Conservation (phyloP, 2,113 vertebrate genomes). For the Morone chrysops region DNA sequence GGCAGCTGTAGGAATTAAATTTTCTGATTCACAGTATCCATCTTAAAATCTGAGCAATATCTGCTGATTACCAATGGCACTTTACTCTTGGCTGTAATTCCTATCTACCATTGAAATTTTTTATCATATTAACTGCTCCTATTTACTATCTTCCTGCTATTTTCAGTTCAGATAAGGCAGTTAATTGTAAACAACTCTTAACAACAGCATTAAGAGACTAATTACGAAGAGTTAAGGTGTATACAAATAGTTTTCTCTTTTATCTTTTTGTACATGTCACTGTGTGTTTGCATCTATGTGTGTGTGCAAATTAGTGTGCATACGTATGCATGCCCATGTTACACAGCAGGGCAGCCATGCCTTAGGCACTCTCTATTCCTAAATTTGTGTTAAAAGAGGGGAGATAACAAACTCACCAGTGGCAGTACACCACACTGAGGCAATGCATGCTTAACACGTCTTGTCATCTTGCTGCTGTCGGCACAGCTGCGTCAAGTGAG, state of each 20-base stretch:
- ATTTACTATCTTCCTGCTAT: conserved; percentile 16
- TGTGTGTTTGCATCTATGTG: neutral
- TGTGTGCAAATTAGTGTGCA: neutral
- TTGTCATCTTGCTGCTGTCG: conserved; percentile 59
- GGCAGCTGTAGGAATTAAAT: conserved; percentile 53
- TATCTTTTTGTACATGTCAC: conserved; percentile 11
- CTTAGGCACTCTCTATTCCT: conserved; percentile 36
- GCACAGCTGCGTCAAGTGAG: conserved; percentile 67
- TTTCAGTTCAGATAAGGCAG: conserved; percentile 2
- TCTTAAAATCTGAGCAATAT: neutral
- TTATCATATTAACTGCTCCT: conserved; percentile 10
- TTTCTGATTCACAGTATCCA: neutral
- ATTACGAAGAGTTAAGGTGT: conserved; percentile 12
- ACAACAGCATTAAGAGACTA: conserved; percentile 4
- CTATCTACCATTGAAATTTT: neutral
- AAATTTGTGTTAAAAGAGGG: conserved; percentile 35
- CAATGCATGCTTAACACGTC: conserved; percentile 49
- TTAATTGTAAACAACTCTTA: conserved; percentile 25
- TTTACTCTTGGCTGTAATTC: neutral
- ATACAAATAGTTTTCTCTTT: conserved; percentile 16
- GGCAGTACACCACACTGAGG: conserved; percentile 41
- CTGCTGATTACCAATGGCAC: conserved; percentile 3
- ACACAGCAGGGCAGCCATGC: conserved; percentile 38
- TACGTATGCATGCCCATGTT: conserved; percentile 4
- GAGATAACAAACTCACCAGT: conserved; percentile 35